Evolutionary conservation across 2,113 vertebrate genomes (phyloP), one percentile per base, ranked within the genome.

Genomic region (Odontophorus gujanensis): DNA sequence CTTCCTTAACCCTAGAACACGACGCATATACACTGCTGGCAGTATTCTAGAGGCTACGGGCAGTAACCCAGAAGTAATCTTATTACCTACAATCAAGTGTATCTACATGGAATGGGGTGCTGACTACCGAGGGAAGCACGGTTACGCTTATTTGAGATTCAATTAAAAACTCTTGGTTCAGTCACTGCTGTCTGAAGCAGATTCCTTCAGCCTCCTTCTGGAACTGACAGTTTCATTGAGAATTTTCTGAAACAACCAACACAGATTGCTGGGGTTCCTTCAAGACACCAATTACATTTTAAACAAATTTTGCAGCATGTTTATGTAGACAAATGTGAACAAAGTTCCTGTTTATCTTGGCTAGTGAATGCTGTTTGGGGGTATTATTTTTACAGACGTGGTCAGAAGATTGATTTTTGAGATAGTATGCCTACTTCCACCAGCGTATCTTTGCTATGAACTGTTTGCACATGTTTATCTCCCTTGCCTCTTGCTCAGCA

Each of bases 1-100:
- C 97, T 98, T 97, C 96, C 97, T 98, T 98, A 98, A 98, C 98
- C 98, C 97, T 95, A 96, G 97, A 97, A 97, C 96, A 87, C 94
- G 96, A 96, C 98, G 97, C 87, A 85, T 95, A 93, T 97, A 97
- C 96, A 68, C 96, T 97, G 93, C 95, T 97, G 98, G 98, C 97
- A 94, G 92, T 57, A 62, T 86, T 95, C 88, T 81, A 96, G 96
- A 94, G 97, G 96, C 97, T 97, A 79, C 96, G 96, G 97, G 97
- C 97, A 93, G 95, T 91, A 98, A 98, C 97, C 98, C 97, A 96
- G 97, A 96, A 98, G 96, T 98, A 98, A 98, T 98, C 97, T 96
- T 84, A 97, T 98, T 98, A 97, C 97, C 97, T 97, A 83, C 87
- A 97, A 97, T 97, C 57, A 75, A 96, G 96, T 97, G 88, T 96